Base-by-base conservation (phyloP, 2,113 vertebrate genomes). In the Thomomys bottae region DNA sequence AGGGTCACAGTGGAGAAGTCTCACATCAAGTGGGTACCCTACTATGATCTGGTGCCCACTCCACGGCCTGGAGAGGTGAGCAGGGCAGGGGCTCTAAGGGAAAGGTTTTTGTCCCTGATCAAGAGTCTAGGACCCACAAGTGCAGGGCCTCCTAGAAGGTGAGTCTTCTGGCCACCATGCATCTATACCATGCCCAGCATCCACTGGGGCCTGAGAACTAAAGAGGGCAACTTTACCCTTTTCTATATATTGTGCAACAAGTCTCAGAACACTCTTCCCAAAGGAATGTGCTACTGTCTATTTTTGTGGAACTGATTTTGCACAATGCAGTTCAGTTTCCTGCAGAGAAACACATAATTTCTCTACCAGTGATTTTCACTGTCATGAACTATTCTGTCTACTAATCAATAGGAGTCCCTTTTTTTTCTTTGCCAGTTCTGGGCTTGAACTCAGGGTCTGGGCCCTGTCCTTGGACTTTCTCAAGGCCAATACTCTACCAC, bases 1-100 rank as follows among this genome's bases (percentile, higher is more conserved):
- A 99, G 99, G n/a, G 98, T 98, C 89, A 99, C 98, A 0, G 99
- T 99, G 95, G 99, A 99, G 66, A 99, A 99, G 92, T 99, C 98
- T 15, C 99, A 99, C 94, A 99, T 98, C 9, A 99, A 99, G 94
- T 99, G 99, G 99, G 98, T 99, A 36, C 98, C 98, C 57, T 99
- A 98, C 97, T 99, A 98, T 1, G 99, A 99, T 38, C 96, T 98
- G 0, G 97, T 98, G 63, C 99, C 99, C 10, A 96, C 94, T 18
- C 99, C 99, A 21, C 98, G 99, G 38, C 99, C 99, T 3, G 99
- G 99, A 96, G 98, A 98, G 14, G 99, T 99, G 95, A 99, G 99
- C 97, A 68, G 92, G 38, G 36, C 49, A 54, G 1, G 0, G 21
- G 40, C 38, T 5, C 1, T 20, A 2, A n/a, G 2, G 70, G 54